These are phyloP conservation scores for Chaetogeoica ovagalla DNA, from an alignment of 2,888 invertebrate species.

Conservation along the genomic window DNA sequence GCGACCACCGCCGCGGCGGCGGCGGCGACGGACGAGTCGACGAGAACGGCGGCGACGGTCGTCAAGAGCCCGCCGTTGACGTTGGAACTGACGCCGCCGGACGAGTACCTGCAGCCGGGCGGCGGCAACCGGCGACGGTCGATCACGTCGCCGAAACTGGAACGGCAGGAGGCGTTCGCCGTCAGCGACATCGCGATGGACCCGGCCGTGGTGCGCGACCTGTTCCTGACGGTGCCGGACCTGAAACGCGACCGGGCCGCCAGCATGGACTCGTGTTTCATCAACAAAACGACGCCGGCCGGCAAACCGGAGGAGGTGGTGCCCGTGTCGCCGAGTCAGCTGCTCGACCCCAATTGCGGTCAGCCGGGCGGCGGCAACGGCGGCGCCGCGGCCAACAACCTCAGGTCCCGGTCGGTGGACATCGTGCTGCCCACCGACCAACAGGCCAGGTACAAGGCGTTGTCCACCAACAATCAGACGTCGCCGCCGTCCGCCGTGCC, in stretches of 20 bases:
- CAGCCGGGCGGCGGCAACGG: too few species aligned
- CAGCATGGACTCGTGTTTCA: slow-evolving; percentile 84
- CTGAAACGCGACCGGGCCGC: slow-evolving; percentile 71
- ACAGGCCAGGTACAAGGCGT: slow-evolving; percentile 82
- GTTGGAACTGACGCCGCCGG: slow-evolving; percentile 59
- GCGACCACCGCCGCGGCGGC: slow-evolving; percentile 58
- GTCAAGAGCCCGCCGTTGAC: slow-evolving; percentile 55
- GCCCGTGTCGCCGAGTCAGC: slow-evolving; percentile 65
- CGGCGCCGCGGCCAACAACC: slow-evolving; percentile 59
- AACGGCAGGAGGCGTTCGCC: slow-evolving; percentile 79
- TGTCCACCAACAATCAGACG: slow-evolving; percentile 59
- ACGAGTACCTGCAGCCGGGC: slow-evolving; percentile 54
- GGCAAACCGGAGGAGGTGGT: slow-evolving; percentile 71
- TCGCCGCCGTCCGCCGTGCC: slow-evolving; percentile 54
- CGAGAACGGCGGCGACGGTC: slow-evolving; percentile 56
- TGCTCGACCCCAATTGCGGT: slow-evolving; percentile 51
- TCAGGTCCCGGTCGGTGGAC: slow-evolving; percentile 82
- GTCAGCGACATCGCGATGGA: slow-evolving; percentile 65
- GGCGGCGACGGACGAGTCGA: slow-evolving; percentile 56
- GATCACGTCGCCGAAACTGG: slow-evolving; percentile 65
- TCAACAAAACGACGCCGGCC: slow-evolving; percentile 71
- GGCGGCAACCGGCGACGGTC: slow-evolving; percentile 66
- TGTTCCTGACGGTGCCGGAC: slow-evolving; percentile 68
- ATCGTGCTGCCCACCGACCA: slow-evolving; percentile 84
- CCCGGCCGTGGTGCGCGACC: slow-evolving; percentile 70